Evolutionary conservation across 2,888 invertebrate species (phyloP).

Genomic region (Chamaedrilus cognettii): DNA sequence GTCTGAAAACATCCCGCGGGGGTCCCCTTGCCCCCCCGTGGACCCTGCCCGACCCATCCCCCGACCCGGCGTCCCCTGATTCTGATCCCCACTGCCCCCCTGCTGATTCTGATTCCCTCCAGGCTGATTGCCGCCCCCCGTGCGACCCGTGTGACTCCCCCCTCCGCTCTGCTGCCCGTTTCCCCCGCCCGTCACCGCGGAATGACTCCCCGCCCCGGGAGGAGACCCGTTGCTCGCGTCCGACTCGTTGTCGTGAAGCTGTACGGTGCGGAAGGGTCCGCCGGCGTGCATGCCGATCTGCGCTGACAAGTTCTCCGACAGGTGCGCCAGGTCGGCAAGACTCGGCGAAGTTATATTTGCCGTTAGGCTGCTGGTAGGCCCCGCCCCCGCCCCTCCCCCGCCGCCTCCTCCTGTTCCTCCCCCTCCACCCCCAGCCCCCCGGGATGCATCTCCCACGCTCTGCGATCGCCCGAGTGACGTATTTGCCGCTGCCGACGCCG

Average conservation of each 20-base stretch:
- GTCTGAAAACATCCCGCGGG: too few relatives aligned
- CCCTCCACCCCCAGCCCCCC: background rate
- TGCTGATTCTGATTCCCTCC: too few relatives aligned
- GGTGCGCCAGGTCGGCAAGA: slow-evolving; percentile 57
- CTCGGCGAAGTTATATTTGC: slow-evolving; percentile 57
- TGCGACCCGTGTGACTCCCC: too few relatives aligned
- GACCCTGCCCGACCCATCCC: background rate
- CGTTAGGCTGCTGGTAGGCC: slow-evolving; percentile 36
- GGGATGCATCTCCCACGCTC: background rate
- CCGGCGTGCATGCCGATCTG: slow-evolving; percentile 59
- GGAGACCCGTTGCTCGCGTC: slow-evolving; percentile 15
- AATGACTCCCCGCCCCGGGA: background rate
- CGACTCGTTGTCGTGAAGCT: slow-evolving; percentile 34
- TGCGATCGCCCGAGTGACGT: background rate
- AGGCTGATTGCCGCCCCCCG: too few relatives aligned
- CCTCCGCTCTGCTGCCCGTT: background rate
- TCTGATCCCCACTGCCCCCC: too few relatives aligned
- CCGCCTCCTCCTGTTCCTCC: too few relatives aligned
- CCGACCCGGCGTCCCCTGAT: background rate
- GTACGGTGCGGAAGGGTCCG: slow-evolving; percentile 59
- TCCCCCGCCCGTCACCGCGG: background rate
- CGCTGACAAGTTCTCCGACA: slow-evolving; percentile 56
- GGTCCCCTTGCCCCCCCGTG: background rate
- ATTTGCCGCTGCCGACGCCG: background rate
- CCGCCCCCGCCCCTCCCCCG: background rate